Evolutionary conservation across 92 coral and sea anemone genomes (phyloP).

Genomic region (Paragorgia papillata): DNA sequence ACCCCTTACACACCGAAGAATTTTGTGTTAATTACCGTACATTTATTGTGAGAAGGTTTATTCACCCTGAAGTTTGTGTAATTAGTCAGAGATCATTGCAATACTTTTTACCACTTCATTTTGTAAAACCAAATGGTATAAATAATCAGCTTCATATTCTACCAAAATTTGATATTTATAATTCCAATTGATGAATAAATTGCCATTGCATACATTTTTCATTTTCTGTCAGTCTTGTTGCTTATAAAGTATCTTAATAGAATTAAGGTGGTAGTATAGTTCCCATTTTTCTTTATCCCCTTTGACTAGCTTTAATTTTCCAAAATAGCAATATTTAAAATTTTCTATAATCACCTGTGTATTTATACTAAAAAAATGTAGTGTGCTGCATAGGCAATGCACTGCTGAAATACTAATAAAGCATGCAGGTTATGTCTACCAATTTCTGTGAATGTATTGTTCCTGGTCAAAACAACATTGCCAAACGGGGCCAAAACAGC

Average conservation of each 20-base stretch:
- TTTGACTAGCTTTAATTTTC: not conserved
- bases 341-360: too few species aligned
- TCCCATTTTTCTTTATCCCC: not conserved
- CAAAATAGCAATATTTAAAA: too few species aligned
- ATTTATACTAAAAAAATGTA: too few species aligned
- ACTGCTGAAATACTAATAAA: too few species aligned
- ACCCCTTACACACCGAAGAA: slow-evolving; percentile 34
- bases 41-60: slow-evolving; percentile 23
- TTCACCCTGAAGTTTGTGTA: slow-evolving; percentile 37
- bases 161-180: slow-evolving; percentile 47
- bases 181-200: slow-evolving; percentile 25
- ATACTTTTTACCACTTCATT: slow-evolving; percentile 51
- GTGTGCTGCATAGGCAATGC: too few species aligned
- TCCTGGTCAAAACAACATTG: too few species aligned
- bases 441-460: too few species aligned
- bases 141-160: slow-evolving; percentile 13
- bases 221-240: too few species aligned
- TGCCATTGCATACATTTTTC: too few species aligned
- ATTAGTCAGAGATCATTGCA: slow-evolving; percentile 35
- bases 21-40: slow-evolving; percentile 43
- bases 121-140: slow-evolving; percentile 19
- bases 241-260: too few species aligned
- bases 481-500: slow-evolving; percentile 12
- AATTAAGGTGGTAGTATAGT: not conserved
- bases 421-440: too few species aligned